Evolutionary conservation across 2,797 vertebrate genomes (phyloP), one percentile per base, ranked within the genome.

Genomic region (Semotilus atromaculatus): DNA sequence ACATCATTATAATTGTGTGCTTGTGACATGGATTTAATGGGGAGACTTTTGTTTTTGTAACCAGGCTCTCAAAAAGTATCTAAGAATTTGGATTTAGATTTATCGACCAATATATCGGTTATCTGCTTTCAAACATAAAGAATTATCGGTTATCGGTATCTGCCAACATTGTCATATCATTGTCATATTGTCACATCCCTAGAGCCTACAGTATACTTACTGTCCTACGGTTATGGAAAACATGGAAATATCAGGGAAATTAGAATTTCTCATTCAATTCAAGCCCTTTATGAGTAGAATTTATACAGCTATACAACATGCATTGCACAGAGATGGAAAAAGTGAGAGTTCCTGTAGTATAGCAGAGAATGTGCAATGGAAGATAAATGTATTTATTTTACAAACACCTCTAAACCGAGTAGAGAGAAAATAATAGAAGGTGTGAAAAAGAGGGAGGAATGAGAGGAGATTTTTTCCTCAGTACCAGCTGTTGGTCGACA

Each of bases 401-500:
- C 75, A 38, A 64, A 77, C 14, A 67, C 70, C 9, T 70, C 62
- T 66, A 83, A 48, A 86, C 76, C 23, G 60, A 71, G 60, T 34
- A 29, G 75, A 82, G n/a, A 66, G 64, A 64, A 43, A 75, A 36
- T 83, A 31, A 75, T 55, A 85, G 51, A 84, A 51, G 3, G 80
- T 64, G 73, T 64, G 66, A 81, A 84, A 80, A 76, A 83, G 38
- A 60, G 75, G 6, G 58, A 29, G 38, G 26, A 72, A 68, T 64
- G 81, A 73, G 80, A 72, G 53, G 70, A 55, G 45, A 77, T 83
- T 67, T 51, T 79, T 60, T 80, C 31, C 48, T 82, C 55, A 29
- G 40, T 78, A 70, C 64, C 74, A 82, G 76, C 78, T 85, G 79
- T 80, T 82, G 74, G 75, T 80, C 60, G 66, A 81, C 72, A n/a